Base-by-base conservation (phyloP, 1,140 invertebrate species). In the Coelopa frigida region DNA sequence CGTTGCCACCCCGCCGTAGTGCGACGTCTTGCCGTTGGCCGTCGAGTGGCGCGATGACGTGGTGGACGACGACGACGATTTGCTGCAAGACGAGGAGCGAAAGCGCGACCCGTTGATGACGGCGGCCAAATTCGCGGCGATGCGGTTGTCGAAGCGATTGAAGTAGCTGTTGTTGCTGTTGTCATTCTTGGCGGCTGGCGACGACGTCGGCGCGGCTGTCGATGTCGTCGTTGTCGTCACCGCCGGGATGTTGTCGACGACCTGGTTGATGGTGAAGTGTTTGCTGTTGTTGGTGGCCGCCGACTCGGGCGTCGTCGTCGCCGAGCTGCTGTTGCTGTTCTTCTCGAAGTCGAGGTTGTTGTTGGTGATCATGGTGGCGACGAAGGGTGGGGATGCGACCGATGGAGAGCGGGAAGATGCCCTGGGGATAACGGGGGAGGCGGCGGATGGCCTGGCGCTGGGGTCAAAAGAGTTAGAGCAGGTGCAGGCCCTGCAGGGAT, bases 351-450 rank as follows among this genome's bases (percentile, higher is more conserved):
- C 59, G 57, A 65, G 65, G 61, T 65, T 65, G 59, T 65, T 65
- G 61, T 65, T 65, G 56, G 65, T 65, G 61, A 64, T 65, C 57
- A 65, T n/a, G n/a, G n/a, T n/a, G n/a, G n/a, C n/a, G n/a, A n/a
- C n/a, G n/a, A n/a, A n/a, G n/a, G n/a, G 64, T 61, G 65, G 64
- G 58, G 59, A 50, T 55, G 42, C 39, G 15, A 11, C 29, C 24
- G 18, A 42, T 40, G 20, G 38, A 51, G 48, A 33, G 45, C 21
- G 15, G 14, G 27, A 14, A 36, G 12, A n/a, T 36, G 7, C 15
- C 18, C 18, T 14, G 27, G 8, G 8, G 14, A 29, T 10, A 29
- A 29, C 14, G 27, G 14, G 6, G 18, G 18, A n/a, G 7, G 33
- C 15, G 12, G 12, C 12, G 6, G 33, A 14, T 36, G 7, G 33